Base-by-base conservation (phyloP, 2,113 vertebrate genomes). In the Platysteira castanea region DNA sequence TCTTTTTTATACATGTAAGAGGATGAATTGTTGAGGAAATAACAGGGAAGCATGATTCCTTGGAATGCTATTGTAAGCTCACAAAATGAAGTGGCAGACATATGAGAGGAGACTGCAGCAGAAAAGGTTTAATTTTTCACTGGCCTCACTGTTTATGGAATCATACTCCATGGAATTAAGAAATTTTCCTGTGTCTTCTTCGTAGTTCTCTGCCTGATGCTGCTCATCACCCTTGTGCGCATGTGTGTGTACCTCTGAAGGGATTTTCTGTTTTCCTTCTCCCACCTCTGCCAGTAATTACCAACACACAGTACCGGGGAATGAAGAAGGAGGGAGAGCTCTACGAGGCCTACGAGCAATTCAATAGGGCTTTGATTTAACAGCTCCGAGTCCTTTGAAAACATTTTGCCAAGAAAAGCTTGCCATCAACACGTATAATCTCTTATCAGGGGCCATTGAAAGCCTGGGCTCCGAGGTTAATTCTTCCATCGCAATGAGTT, bases 401-500 rank as follows among this genome's bases (percentile, higher is more conserved):
- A 98, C 98, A 98, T 98, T 97, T 98, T 97, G 97, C 97, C 98
- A 98, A 98, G 98, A 99, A 99, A 99, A 98, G 98, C 98, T 98
- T 99, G 98, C 99, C 99, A 99, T 99, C 99, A 99, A 99, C 99
- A 99, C 98, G 98, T 99, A 99, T 99, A 99, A 99, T 99, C 99
- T 99, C 99, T 99, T 99, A 99, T 99, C 98, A 99, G 99, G 98
- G 98, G 97, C 99, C 98, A 99, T 99, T 99, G 99, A 99, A 99
- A 99, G 98, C 98, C 98, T 91, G 98, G 98, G 98, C 98, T 98
- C 98, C 81, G 98, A 98, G 99, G 99, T 99, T 99, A 99, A 99
- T 99, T 99, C 99, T 98, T 98, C 99, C 99, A 99, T 99, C 99
- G 98, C 98, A 98, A 98, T 98, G 98, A 97, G 98, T 99, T 99